Evolutionary conservation across 1,140 invertebrate species (phyloP), one percentile per base, ranked within the genome.

Genomic region (Nomia melanderi): DNA sequence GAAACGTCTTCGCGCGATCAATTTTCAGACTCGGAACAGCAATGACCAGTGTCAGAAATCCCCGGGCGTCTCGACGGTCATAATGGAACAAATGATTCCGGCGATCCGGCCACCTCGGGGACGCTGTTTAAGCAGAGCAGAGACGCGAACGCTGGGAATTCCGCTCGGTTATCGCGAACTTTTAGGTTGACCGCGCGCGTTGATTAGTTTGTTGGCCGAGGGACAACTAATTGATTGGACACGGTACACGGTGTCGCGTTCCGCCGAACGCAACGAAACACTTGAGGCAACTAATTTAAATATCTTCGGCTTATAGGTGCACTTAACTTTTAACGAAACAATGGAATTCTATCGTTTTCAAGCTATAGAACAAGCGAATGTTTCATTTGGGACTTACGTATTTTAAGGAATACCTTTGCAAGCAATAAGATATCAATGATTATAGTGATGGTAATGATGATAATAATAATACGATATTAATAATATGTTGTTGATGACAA

Each of bases 61-160:
- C 20, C 17, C 17, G 25, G 59, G 36, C 25, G 67, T 59, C 56
- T 71, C 36, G 20, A 14, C 25, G 54, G 39, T 59, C 39, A 60
- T 60, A 71, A 33, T 33, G 69, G 39, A 44, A 71, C 69, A 71
- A 71, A 60, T 23, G 65, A 67, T 70, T 59, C 29, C 57, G 57
- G 57, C 56, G 69, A 71, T 60, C 41, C 20, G 25, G 14, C 36
- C 23, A 50, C 56, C 56, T 71, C 27, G 27, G 69, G 56, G 29
- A 71, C n/a, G 3, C 25, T 20, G 25, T 17, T 44, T 70, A 33
- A 6, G 1, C 2, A 9, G 31, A 12, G 1, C 23, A 11, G 8
- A 33, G 25, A 17, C 29, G 41, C 69, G 7, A 23, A 60, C 44
- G 23, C 39, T 33, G 56, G 56, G n/a, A 60, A 71, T 59, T 71